phyloP scores from a whole-genome alignment of 92 coral and sea anemone genomes.

The Zoanthus sansibaricus region DNA sequence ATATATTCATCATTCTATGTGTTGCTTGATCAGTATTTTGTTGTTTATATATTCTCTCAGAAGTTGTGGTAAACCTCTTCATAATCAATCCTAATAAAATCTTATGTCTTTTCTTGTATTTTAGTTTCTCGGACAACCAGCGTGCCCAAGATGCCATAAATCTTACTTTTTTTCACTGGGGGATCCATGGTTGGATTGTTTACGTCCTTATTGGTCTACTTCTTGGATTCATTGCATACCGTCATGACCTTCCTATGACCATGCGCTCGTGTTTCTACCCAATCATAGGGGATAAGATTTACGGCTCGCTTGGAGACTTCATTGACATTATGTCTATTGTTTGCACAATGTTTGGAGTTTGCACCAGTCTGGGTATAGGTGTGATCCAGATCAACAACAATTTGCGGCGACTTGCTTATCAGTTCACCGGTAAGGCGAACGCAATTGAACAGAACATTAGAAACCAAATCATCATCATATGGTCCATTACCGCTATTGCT shows the following conservation, averaged over 20 bases:
- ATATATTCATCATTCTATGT: too few relatives aligned
- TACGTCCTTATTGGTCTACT: slow-evolving; percentile 85
- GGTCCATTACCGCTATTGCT: slow-evolving; percentile 89
- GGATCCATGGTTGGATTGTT: slow-evolving; percentile 93
- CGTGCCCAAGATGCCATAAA: slow-evolving; percentile 90
- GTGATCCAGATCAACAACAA: slow-evolving; percentile 80
- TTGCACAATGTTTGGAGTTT: slow-evolving; percentile 48
- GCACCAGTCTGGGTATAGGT: slow-evolving; percentile 93
- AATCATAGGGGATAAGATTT: slow-evolving; percentile 83
- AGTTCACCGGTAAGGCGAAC: not conserved
- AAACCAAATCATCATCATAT: slow-evolving; percentile 84
- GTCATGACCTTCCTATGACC: slow-evolving; percentile 89
- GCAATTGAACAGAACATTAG: slow-evolving; percentile 50
- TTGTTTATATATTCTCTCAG: too few relatives aligned
- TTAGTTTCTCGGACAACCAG: slow-evolving; percentile 83
- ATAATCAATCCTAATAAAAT: too few relatives aligned
- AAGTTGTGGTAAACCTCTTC: too few relatives aligned
- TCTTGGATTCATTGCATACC: slow-evolving; percentile 80
- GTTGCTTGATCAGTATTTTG: too few relatives aligned
- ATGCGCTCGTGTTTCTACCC: slow-evolving; percentile 93
- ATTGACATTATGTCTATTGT: slow-evolving; percentile 81
- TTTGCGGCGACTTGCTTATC: not conserved
- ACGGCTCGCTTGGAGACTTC: slow-evolving; percentile 81
- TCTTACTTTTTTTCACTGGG: slow-evolving; percentile 93
- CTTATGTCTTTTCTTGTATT: not conserved